A percentile compares a stretch with the other conserved stretches of the same genome.
Evolutionary conservation across 2,113 vertebrate genomes (phyloP).

Genomic region (Alligator sinensis): DNA sequence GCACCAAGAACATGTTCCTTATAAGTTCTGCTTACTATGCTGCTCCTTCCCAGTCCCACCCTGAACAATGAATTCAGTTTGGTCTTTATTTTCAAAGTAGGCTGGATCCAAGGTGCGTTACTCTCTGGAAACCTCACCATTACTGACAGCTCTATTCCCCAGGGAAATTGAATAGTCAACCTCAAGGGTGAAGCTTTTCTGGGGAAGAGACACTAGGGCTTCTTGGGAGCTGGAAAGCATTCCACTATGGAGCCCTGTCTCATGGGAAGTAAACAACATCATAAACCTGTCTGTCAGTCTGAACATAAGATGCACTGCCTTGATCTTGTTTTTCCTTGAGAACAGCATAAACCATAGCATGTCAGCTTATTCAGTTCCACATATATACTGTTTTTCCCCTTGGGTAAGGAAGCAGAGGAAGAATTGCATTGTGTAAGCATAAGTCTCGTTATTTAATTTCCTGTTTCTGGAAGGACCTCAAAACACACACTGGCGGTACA

Average conservation of each 20-base stretch:
- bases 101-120: not conserved
- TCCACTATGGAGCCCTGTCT: not conserved
- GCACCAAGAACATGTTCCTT: not conserved
- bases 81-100: conserved; percentile 5
- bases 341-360: not conserved
- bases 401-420: conserved; percentile 26
- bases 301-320: not conserved
- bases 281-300: not conserved
- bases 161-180: conserved; percentile 12
- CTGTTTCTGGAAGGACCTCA: conserved; percentile 36
- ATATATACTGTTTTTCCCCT: not conserved
- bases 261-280: not conserved
- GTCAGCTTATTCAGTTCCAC: conserved; percentile 4
- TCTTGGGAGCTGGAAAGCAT: not conserved
- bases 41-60: not conserved
- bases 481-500: not conserved
- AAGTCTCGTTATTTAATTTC: conserved; percentile 18
- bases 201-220: not conserved
- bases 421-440: not conserved
- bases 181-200: conserved; percentile 11
- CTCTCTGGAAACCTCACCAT: conserved; percentile 10
- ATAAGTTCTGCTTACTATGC: not conserved
- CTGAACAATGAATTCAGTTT: not conserved
- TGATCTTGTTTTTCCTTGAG: not conserved
- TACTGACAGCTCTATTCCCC: not conserved